Conservation (phyloP, 2,888 invertebrate species). For the Proisotoma minuta region DNA sequence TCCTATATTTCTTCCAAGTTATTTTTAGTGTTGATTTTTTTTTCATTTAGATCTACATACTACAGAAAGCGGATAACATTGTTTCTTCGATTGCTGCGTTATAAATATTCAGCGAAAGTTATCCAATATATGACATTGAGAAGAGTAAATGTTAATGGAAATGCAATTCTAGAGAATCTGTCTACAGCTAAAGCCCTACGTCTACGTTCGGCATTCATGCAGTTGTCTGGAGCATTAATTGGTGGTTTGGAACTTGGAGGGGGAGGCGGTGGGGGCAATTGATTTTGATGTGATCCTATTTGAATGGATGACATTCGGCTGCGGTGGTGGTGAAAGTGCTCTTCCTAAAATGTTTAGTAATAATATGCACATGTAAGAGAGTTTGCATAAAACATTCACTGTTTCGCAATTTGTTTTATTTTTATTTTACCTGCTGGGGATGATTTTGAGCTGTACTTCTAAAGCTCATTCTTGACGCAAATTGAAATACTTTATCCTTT, state of each 20-base stretch:
- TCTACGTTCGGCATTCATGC: constrained; percentile 36
- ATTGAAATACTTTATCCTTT: constrained; percentile 38
- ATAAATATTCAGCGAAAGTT: constrained; percentile 63
- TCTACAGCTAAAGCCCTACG: constrained; percentile 59
- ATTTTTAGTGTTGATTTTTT: too few species aligned
- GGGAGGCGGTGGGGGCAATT: constrained; percentile 51
- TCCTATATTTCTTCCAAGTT: too few species aligned
- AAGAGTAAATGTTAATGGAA: constrained; percentile 64
- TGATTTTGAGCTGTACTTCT: constrained; percentile 19
- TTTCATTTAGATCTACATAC: too few species aligned
- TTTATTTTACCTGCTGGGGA: too few species aligned
- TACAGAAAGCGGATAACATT: too few species aligned
- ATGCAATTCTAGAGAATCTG: constrained; percentile 65
- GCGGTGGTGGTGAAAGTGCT: not conserved
- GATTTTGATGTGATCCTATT: constrained; percentile 15
- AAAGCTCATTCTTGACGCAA: constrained; percentile 42
- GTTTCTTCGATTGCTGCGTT: too few species aligned
- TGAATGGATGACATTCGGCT: constrained; percentile 12
- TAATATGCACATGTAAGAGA: too few species aligned
- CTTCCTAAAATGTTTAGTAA: too few species aligned
- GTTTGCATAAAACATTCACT: too few species aligned
- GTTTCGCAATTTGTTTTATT: too few species aligned
- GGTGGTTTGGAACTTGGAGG: constrained; percentile 54
- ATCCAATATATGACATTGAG: constrained; percentile 69
- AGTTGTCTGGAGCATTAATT: not conserved